A percentile compares a stretch with the other conserved stretches of the same genome.
Evolutionary conservation across 2,888 invertebrate genomes (phyloP).

Genomic region (Athalia cordata): DNA sequence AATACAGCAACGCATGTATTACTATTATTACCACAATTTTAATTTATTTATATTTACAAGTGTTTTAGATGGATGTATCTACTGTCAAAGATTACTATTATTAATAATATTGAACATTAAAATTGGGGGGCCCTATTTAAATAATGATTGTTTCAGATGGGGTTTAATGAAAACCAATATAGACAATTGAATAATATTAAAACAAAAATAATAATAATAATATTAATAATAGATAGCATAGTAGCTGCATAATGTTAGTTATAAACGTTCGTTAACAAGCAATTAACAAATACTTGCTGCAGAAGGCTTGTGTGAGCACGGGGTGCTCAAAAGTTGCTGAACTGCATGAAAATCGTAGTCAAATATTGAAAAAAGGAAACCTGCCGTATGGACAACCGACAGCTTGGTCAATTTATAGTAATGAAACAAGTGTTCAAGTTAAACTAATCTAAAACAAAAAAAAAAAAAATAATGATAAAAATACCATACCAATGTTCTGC

Average conservation of each 20-base stretch:
- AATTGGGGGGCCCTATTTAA: conserved; percentile 37
- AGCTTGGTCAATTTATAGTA: conserved; percentile 40
- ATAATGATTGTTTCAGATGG: conserved; percentile 36
- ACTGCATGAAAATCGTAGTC: conserved; percentile 54
- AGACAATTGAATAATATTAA: conserved; percentile 38
- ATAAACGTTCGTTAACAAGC: conserved; percentile 63
- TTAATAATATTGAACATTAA: conserved; percentile 33
- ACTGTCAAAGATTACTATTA: conserved; percentile 62
- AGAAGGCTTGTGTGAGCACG: conserved; percentile 56
- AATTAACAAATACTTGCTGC: conserved; percentile 59
- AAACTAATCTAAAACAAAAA: conserved; percentile 14
- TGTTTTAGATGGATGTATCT: conserved; percentile 71
- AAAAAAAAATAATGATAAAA: conserved; percentile 10
- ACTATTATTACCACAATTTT: conserved; percentile 68
- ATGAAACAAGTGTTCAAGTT: conserved; percentile 39
- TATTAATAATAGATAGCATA: conserved; percentile 57
- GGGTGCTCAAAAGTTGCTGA: conserved; percentile 49
- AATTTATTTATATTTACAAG: conserved; percentile 71
- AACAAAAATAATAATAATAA: conserved; percentile 35
- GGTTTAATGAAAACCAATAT: conserved; percentile 29
- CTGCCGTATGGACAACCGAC: conserved; percentile 38
- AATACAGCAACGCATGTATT: conserved; percentile 66
- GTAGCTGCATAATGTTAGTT: conserved; percentile 64
- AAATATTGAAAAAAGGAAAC: conserved; percentile 52
- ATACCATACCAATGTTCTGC: conserved; percentile 5